A percentile compares a stretch with the other conserved stretches of the same genome.
These are phyloP conservation scores for Nemoura dubitans DNA, from an alignment of 2,888 invertebrate genomes.

Conservation along the genomic window DNA sequence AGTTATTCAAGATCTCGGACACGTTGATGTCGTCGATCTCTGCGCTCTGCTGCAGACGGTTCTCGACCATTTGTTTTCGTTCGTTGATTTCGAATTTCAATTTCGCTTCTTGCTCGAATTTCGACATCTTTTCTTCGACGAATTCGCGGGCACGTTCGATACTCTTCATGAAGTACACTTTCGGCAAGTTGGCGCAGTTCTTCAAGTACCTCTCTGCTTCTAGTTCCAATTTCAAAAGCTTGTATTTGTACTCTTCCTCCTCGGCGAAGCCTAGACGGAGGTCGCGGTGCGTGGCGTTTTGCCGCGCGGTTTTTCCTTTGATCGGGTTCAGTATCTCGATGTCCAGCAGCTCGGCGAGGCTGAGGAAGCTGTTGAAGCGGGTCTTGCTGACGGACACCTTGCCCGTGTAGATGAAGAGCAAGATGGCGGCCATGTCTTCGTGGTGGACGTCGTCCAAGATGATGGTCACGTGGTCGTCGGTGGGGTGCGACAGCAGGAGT, in stretches of 20 bases:
- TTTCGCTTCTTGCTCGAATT: not conserved
- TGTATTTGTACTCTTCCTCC: conserved; percentile 23
- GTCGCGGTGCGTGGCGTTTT: not conserved
- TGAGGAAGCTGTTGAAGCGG: conserved; percentile 67
- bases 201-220: not conserved
- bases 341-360: conserved; percentile 56
- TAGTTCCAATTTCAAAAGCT: conserved; percentile 9
- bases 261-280: not conserved
- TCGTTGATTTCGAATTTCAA: not conserved
- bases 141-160: not conserved
- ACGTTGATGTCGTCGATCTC: conserved; percentile 8
- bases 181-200: not conserved
- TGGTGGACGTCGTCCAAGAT: conserved; percentile 72
- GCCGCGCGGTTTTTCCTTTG: no score
- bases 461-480: conserved; percentile 67
- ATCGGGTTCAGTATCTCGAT: conserved; percentile 15
- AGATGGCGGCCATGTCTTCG: conserved; percentile 67
- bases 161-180: not conserved
- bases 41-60: not conserved
- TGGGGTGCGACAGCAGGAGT: conserved; percentile 56
- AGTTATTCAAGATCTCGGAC: conserved; percentile 14
- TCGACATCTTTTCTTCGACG: not conserved
- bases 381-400: conserved; percentile 68
- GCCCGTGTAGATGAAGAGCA: conserved; percentile 75
- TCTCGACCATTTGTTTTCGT: no score